Percentiles rank a stretch among this genome's conserved stretches.
These are phyloP conservation scores for Chionoecetes opilio DNA, from an alignment of 1,140 invertebrate genomes.

Conservation along the genomic window DNA sequence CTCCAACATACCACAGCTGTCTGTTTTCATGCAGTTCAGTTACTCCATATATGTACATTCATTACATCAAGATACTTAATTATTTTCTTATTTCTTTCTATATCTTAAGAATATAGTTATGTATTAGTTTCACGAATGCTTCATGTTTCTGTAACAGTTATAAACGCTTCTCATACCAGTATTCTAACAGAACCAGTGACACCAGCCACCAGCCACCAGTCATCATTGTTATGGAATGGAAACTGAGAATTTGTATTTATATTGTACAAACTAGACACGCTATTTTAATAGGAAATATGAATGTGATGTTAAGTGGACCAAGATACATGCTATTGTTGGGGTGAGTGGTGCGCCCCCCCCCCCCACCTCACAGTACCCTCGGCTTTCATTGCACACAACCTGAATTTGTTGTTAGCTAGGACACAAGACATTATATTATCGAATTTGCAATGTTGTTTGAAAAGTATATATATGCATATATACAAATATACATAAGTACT, in stretches of 20 bases:
- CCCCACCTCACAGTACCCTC: constrained; percentile 48
- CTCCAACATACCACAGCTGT: not conserved
- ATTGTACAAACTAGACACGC: constrained; percentile 55
- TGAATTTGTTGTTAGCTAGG: constrained; percentile 67
- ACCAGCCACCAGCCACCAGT: not conserved
- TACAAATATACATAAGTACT: constrained; percentile 72
- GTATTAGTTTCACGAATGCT: not conserved
- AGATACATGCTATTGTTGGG: constrained; percentile 40
- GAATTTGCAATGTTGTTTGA: constrained; percentile 77
- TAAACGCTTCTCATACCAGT: not conserved
- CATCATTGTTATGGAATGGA: not conserved
- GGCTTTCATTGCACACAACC: constrained; percentile 64
- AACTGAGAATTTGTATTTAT: constrained; percentile 56
- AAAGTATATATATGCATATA: constrained; percentile 70
- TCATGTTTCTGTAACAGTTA: not conserved
- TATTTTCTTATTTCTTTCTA: no score
- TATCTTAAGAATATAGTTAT: not conserved
- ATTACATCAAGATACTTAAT: not conserved
- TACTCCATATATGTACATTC: not conserved
- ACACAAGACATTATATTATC: constrained; percentile 69
- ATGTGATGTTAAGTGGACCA: constrained; percentile 77
- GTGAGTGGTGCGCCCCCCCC: constrained; percentile 51
- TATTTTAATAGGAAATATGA: constrained; percentile 73
- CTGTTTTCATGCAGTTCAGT: no score
- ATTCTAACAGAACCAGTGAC: not conserved